Evolutionary conservation across 53 echinoderm and acorn worm species (phyloP).

Genomic region (Echinarachnius parma): DNA sequence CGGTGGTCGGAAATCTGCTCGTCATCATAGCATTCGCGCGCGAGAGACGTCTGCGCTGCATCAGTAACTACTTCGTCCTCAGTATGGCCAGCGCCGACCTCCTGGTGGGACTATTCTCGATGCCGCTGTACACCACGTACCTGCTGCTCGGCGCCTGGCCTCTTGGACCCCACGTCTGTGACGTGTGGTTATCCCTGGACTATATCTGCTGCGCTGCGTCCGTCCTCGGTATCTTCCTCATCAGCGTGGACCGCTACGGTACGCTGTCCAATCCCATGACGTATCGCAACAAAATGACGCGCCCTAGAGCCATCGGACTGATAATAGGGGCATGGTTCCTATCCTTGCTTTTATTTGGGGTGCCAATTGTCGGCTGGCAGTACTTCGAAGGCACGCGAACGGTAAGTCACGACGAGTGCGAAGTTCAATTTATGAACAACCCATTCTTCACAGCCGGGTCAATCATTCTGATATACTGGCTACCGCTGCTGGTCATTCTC

Average conservation of each 20-base stretch:
- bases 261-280: conserved; percentile 80
- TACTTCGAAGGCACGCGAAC: conserved; percentile 85
- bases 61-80: conserved; percentile 83
- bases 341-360: conserved; percentile 70
- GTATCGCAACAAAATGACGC: conserved; percentile 83
- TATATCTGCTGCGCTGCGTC: conserved; percentile 93
- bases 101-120: conserved; percentile 77
- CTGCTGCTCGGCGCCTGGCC: conserved; percentile 76
- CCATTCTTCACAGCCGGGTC: conserved; percentile 80
- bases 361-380: conserved; percentile 93
- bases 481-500: conserved; percentile 78
- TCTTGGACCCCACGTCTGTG: conserved; percentile 73
- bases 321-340: conserved; percentile 72
- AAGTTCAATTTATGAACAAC: conserved; percentile 82
- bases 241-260: conserved; percentile 83
- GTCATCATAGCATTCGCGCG: conserved; percentile 84
- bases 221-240: conserved; percentile 81
- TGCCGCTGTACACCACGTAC: conserved; percentile 92
- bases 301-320: conserved; percentile 56
- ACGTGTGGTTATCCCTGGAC: conserved; percentile 85
- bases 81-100: conserved; percentile 85
- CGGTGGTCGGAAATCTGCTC: conserved; percentile 72
- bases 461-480: conserved; percentile 85
- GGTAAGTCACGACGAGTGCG: conserved; percentile 47
- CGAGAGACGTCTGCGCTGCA: conserved; percentile 66